Evolutionary conservation across 2,113 vertebrate genomes (phyloP).

Genomic region (human): GRCh38 chr21:17569501-17570000

Average conservation of each 20-base stretch:
- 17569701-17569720: neutral
- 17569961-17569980: conserved; percentile 79
- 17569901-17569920: conserved; percentile 61
- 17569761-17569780: neutral
- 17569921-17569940: conserved; percentile 72
- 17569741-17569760: neutral
- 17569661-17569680: neutral
- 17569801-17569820: neutral
- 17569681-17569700: conserved; percentile 35
- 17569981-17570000: conserved; percentile 76
- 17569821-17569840: conserved; percentile 59
- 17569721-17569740: neutral
- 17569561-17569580: conserved; percentile 34
- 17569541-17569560: conserved; percentile 41
- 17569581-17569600: conserved; percentile 17
- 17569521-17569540: conserved; percentile 53
- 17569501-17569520: conserved; percentile 55
- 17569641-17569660: neutral
- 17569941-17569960: conserved; percentile 71
- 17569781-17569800: neutral
- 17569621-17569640: neutral
- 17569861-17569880: conserved; percentile 59
- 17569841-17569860: conserved; percentile 26
- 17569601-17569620: conserved; percentile 67
- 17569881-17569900: conserved; percentile 48